Evolutionary conservation across 2,888 invertebrate species (phyloP), one percentile per base, ranked within the genome.

Genomic region (Drosophila leonis): DNA sequence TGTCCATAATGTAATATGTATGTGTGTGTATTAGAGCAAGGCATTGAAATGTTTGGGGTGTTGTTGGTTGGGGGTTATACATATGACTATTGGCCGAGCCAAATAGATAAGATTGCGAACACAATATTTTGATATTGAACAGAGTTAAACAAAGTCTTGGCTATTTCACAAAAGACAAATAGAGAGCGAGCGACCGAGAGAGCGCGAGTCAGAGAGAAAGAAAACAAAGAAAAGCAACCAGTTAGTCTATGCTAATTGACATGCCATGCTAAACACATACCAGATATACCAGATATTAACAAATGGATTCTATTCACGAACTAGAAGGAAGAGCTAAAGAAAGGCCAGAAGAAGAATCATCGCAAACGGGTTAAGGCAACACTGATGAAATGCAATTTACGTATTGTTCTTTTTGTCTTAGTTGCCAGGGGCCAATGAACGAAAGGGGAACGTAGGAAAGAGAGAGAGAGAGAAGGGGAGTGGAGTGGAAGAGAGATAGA

Each of bases 341-440:
- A 24, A 10, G 2, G 12, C 5, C 13, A 15, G 10, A 35, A 37
- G 10, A 37, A 44, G 15, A 68, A 37, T 39, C 37, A 27, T 10
- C 27, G 12, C n/a, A 54, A 75, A 74, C 64, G 48, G 64, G 56
- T 64, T 75, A 35, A 42, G 33, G 6, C 24, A 18, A 56, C 37
- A 52, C 63, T 80, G 61, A 79, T 76, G 52, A 76, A 80, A 65
- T 80, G 77, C 77, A 76, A 65, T 80, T 75, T 49, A 46, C 29
- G 15, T 29, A 9, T n/a, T 55, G 27, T 18, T 39, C 20, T 48
- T 48, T 29, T 62, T 61, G 46, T 52, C 20, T 59, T 31, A 44
- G 76, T 65, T 70, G 71, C 59, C 62, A 70, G 71, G 56, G 55
- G 77, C 62, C 65, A 54, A 69, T 75, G 48, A 60, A 65, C 76